Conservation (phyloP, 2,113 vertebrate species). For the Coreoperca whiteheadi region DNA sequence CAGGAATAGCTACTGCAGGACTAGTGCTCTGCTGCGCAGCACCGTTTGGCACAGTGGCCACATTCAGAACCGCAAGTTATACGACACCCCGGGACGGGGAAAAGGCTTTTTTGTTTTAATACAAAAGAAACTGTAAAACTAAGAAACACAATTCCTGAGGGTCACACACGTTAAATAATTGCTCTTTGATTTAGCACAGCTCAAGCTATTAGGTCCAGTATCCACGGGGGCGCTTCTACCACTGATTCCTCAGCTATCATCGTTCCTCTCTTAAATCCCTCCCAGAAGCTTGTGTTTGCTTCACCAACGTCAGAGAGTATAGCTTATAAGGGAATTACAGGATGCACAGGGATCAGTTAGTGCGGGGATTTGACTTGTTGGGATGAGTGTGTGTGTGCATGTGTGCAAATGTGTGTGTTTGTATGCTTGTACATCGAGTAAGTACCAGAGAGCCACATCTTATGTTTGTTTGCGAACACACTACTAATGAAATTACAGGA, state of each 20-base stretch:
- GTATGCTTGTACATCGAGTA: background rate
- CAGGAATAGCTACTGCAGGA: background rate
- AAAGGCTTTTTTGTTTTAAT: background rate
- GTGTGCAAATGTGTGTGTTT: background rate
- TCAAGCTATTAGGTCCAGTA: background rate
- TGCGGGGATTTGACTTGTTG: constrained; percentile 47
- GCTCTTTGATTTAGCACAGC: background rate
- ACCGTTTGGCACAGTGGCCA: background rate
- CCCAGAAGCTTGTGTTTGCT: constrained; percentile 48
- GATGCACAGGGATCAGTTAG: constrained; percentile 52
- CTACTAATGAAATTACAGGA: constrained; percentile 3
- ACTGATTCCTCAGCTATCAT: constrained; percentile 18
- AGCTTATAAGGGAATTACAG: constrained; percentile 59
- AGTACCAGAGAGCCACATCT: background rate
- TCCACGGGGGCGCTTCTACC: background rate
- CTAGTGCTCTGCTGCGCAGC: background rate
- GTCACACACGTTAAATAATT: background rate
- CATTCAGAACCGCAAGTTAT: background rate
- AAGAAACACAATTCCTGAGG: background rate
- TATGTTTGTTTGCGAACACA: constrained; percentile 7
- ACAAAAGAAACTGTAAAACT: background rate
- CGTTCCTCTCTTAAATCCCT: constrained; percentile 36
- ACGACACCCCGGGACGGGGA: background rate
- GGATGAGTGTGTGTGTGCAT: constrained; percentile 40
- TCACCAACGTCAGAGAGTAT: constrained; percentile 28